Evolutionary conservation across 2,113 vertebrate genomes (phyloP), one percentile per base, ranked within the genome.

Genomic region (Prinia subflava): DNA sequence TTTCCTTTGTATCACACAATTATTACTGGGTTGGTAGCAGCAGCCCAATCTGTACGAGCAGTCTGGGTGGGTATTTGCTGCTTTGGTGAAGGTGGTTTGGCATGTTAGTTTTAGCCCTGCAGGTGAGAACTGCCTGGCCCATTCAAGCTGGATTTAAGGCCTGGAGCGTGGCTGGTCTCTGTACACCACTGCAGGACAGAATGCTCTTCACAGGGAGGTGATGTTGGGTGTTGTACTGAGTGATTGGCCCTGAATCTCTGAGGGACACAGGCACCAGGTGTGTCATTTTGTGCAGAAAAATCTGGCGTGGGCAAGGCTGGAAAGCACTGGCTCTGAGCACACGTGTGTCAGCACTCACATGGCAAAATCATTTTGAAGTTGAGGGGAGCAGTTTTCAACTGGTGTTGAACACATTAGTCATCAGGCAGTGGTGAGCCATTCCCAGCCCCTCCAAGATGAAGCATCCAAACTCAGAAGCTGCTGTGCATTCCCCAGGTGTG

Each of bases 161-260:
- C 20, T 37, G 53, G 71, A 23, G 17, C 3, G 0, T 8, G 37
- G 21, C 42, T 57, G 82, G 14, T 33, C 18, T 23, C 22, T 50
- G 37, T 30, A 12, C 19, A 5, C 6, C 16, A 0, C 9, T 22
- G 71, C 31, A 19, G 69, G 37, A 30, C 42, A 7, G 59, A 56
- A 33, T 82, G 79, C 63, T 69, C 16, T 31, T 31, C 16, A 6
- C 1, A 1, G 67, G 68, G 59, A 56, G 31, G 10, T 60, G 41
- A 13, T 22, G 30, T 0, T 68, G 53, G 37, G 13, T 1, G 7
- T 7, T 33, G 23, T 10, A 44, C 42, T 0, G 0, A 59, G 50
- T 5, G 4, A 13, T 59, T 42, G 64, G 42, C 47, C 5, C 2
- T 0, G 5, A 55, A 53, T 62, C 11, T 9, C 3, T 2, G 4